These are phyloP conservation scores for Sinocyclocheilus maitianheensis DNA, from an alignment of 2,113 vertebrate genomes.

Conservation along the genomic window DNA sequence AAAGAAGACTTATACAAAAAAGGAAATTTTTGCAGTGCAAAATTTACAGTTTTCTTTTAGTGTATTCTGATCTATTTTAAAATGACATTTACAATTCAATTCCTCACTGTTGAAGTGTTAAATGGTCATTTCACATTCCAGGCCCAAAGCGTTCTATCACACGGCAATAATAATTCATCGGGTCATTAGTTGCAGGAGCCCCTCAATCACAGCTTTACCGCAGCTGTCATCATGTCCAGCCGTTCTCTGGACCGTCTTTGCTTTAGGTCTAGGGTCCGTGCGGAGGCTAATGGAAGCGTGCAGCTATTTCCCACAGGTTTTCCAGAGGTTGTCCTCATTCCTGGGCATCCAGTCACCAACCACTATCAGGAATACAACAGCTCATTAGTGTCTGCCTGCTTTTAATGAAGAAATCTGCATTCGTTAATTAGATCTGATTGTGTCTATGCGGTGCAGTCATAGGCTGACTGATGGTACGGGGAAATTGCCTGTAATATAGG, in stretches of 20 bases:
- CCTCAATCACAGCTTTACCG: conserved; percentile 37
- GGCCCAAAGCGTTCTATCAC: conserved; percentile 6
- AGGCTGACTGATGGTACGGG: conserved; percentile 54
- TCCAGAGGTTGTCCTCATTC: conserved; percentile 47
- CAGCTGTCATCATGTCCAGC: conserved; percentile 10
- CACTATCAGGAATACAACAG: conserved; percentile 54
- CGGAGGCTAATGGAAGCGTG: conserved; percentile 43
- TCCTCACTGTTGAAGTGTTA: conserved; percentile 17
- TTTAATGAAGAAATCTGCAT: conserved; percentile 61
- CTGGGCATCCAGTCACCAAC: conserved; percentile 25
- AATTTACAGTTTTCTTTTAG: background rate
- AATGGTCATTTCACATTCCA: conserved; percentile 3
- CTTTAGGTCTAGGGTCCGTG: background rate
- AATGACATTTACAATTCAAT: conserved; percentile 25
- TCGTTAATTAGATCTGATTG: conserved; percentile 61
- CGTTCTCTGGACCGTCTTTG: background rate
- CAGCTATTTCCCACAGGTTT: conserved; percentile 40
- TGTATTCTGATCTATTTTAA: conserved; percentile 15
- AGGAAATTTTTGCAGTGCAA: background rate
- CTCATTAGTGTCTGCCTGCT: conserved; percentile 57
- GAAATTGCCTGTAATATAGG: conserved; percentile 50
- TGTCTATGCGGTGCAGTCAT: conserved; percentile 48
- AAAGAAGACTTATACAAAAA: background rate
- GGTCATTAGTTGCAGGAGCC: conserved; percentile 15
- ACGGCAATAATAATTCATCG: conserved; percentile 36